Base-by-base conservation (phyloP, 2,797 vertebrate species). In the Lates japonicus region DNA sequence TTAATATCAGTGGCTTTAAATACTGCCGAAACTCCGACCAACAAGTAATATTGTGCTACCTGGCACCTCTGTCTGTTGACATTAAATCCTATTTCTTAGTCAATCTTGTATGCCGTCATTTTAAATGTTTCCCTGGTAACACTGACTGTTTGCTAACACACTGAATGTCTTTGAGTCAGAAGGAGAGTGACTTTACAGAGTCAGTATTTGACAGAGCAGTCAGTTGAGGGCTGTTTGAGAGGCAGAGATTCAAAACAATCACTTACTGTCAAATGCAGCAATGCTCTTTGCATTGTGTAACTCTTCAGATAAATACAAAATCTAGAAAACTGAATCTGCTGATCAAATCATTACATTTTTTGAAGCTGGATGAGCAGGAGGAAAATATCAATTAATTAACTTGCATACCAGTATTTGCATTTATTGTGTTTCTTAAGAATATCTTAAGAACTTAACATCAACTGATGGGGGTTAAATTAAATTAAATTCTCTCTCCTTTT, bases 11-110 rank as follows among this genome's bases (percentile, higher is more conserved):
- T 46, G 87, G 75, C 90, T 88, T 90, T 86, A 86, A 90, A 93
- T 84, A 82, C 86, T 77, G 84, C 86, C 1, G 71, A 87, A 85
- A 77, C 79, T 86, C 80, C 12, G 37, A 87, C 78, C 76, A 89
- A 84, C 85, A 82, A 89, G 93, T 90, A 88, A 94, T 88, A 86
- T 81, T 85, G 83, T 80, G 81, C 87, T 89, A 91, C 82, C 90
- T 95, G 94, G 93, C 94, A 94, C 74, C 80, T 81, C 82, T 65
- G 61, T 69, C 70, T 88, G 88, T 87, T 92, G 93, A 95, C 91
- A 87, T 93, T 93, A 92, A 94, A 92, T 85, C 82, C 60, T 58
- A 60, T 83, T 90, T 94, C 61, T 86, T 80, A 79, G 90, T 91
- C 86, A 83, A 71, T 90, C 86, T 74, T 70, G 59, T 59, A 87